Percentiles rank a stretch among this genome's conserved stretches.
These are phyloP conservation scores for Orycteropus afer DNA, from an alignment of 2,113 vertebrate genomes.

Conservation along the genomic window DNA sequence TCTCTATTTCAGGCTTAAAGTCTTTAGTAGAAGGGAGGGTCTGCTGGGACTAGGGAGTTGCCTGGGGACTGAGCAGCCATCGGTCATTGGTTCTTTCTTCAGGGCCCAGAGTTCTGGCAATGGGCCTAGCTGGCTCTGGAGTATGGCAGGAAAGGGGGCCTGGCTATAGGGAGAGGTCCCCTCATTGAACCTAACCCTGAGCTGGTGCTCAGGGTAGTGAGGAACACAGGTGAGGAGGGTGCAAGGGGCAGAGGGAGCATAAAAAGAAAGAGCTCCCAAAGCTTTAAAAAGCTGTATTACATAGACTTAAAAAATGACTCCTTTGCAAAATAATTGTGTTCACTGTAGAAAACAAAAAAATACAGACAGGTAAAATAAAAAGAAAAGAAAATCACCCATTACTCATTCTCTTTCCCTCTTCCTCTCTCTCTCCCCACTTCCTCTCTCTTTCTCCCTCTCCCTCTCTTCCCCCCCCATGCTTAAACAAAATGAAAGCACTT, in stretches of 20 bases:
- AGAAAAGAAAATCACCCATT: background rate
- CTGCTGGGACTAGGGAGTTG: background rate
- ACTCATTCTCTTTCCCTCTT: background rate
- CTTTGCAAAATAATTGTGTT: conserved; percentile 4
- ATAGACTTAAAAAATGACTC: background rate
- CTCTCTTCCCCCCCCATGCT: no score
- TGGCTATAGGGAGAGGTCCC: background rate
- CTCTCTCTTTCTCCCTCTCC: background rate
- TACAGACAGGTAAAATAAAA: background rate
- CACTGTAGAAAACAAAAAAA: conserved; percentile 16
- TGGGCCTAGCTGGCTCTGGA: background rate
- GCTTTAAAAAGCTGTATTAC: background rate
- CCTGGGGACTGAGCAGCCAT: background rate
- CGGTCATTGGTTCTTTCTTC: background rate
- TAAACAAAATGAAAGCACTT: conserved; percentile 11
- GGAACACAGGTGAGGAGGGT: no score
- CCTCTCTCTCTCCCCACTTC: no score
- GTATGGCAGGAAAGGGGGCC: background rate
- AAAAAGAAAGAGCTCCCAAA: background rate
- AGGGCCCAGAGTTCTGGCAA: background rate
- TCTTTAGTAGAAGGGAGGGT: background rate
- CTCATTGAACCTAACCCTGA: background rate
- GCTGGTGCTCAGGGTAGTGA: background rate
- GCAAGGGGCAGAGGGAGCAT: background rate
- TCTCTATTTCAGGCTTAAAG: background rate